These are phyloP conservation scores for Phyllotreta cruciferae DNA, from an alignment of 2,888 invertebrate species.

Conservation along the genomic window DNA sequence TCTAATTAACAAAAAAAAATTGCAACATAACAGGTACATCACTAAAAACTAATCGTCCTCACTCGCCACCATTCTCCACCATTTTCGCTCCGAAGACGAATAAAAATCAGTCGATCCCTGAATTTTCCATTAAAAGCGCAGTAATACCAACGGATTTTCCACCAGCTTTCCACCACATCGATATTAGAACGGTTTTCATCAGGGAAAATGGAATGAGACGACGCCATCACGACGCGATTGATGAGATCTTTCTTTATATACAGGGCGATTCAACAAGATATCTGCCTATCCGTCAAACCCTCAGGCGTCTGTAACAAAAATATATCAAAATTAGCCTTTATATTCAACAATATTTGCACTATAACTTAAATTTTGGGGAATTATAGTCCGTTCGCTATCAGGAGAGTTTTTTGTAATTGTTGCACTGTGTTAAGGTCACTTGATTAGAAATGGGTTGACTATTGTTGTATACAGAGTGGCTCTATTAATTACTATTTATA, in stretches of 20 bases:
- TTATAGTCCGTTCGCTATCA: background rate
- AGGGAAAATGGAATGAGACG: constrained; percentile 53
- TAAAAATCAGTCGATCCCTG: constrained; percentile 48
- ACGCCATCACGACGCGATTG: constrained; percentile 43
- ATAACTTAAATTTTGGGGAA: background rate
- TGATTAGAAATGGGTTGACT: too few species aligned
- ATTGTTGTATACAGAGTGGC: too few species aligned
- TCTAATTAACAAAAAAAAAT: constrained; percentile 55
- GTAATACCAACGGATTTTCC: constrained; percentile 22
- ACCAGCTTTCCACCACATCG: too few species aligned
- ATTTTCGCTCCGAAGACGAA: constrained; percentile 39
- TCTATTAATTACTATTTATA: too few species aligned
- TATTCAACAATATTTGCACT: background rate
- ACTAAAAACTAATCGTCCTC: constrained; percentile 50
- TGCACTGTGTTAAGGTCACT: too few species aligned
- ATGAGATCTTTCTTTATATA: constrained; percentile 10
- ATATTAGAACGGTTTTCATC: constrained; percentile 4
- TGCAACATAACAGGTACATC: constrained; percentile 61
- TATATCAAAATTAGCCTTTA: constrained; percentile 21
- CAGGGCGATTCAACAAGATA: constrained; percentile 41
- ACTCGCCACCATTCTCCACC: constrained; percentile 37
- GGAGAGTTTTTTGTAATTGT: too few species aligned
- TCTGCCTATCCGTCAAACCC: constrained; percentile 67
- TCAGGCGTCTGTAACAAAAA: constrained; percentile 70
- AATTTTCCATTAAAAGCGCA: constrained; percentile 12